phyloP scores from a whole-genome alignment of 2,113 vertebrate genomes.

The Anhinga rufa region DNA sequence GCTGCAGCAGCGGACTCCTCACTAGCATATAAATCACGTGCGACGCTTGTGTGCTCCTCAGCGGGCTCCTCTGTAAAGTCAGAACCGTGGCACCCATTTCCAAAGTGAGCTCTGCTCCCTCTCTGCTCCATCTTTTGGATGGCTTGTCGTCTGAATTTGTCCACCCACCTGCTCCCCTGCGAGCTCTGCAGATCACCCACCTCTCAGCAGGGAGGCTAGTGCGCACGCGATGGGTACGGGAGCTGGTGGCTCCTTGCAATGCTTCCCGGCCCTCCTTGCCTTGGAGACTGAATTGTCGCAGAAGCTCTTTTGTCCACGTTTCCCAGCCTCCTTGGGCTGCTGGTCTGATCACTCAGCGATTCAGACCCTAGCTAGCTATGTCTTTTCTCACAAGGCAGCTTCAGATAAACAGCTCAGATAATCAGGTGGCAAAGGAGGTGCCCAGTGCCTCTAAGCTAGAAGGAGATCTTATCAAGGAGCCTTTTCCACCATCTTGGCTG shows the following conservation, averaged over 20 bases:
- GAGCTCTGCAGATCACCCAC: not conserved
- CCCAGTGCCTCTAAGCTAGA: not conserved
- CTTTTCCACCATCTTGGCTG: not conserved
- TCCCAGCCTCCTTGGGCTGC: not conserved
- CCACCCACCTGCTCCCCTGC: not conserved
- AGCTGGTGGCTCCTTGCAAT: not conserved
- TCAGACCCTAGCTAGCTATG: not conserved
- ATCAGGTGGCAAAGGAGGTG: not conserved
- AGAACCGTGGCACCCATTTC: not conserved
- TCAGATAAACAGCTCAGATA: not conserved
- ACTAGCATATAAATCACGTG: not conserved
- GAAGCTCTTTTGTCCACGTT: not conserved
- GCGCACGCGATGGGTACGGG: accelerated
- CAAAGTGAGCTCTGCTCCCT: not conserved
- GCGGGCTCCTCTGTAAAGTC: not conserved
- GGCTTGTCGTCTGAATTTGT: not conserved
- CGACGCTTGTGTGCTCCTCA: not conserved
- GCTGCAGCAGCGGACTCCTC: not conserved
- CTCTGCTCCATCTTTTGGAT: not conserved
- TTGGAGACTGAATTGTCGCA: not conserved
- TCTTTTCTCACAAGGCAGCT: not conserved
- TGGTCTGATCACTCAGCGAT: not conserved
- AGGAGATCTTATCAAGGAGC: not conserved
- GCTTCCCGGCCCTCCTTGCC: not conserved
- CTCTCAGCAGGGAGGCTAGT: not conserved